phyloP scores from a whole-genome alignment of 2,797 vertebrate species.

The Clamator glandarius region DNA sequence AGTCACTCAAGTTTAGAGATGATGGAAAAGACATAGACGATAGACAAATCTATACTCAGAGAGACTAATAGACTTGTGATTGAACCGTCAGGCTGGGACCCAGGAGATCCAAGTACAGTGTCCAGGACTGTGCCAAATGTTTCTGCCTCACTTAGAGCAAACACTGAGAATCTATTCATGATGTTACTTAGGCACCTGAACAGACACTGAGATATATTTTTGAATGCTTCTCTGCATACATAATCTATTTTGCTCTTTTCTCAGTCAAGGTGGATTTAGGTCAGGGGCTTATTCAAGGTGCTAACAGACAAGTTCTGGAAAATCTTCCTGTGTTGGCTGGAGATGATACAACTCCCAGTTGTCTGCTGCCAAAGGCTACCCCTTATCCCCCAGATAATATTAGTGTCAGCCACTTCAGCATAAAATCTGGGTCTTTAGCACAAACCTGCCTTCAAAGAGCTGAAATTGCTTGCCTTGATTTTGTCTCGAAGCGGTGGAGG shows the following conservation, averaged over 20 bases:
- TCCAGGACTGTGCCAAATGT: not conserved
- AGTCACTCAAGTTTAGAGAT: slow-evolving; percentile 72
- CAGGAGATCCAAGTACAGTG: not conserved
- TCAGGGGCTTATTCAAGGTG: slow-evolving; percentile 15
- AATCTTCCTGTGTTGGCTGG: not conserved
- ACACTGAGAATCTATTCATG: not conserved
- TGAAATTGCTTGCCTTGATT: not conserved
- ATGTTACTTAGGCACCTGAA: not conserved
- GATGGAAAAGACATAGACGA: slow-evolving; percentile 65
- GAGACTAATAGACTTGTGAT: slow-evolving; percentile 5
- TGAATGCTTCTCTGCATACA: not conserved
- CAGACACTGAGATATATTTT: not conserved
- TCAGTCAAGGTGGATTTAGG: slow-evolving; percentile 41
- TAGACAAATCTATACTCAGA: slow-evolving; percentile 51
- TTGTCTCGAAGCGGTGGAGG: not conserved
- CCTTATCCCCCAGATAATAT: slow-evolving; percentile 26
- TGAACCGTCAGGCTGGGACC: not conserved
- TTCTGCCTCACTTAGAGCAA: not conserved
- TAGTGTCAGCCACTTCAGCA: slow-evolving; percentile 14
- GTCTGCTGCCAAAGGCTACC: slow-evolving; percentile 57
- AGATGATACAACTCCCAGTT: slow-evolving; percentile 6
- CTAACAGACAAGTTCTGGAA: slow-evolving; percentile 30
- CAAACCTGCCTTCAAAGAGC: slow-evolving; percentile 38
- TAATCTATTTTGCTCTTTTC: slow-evolving; percentile 22
- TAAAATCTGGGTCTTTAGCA: slow-evolving; percentile 29